Conservation (phyloP, 2,113 vertebrate genomes). For the Sturnira hondurensis region DNA sequence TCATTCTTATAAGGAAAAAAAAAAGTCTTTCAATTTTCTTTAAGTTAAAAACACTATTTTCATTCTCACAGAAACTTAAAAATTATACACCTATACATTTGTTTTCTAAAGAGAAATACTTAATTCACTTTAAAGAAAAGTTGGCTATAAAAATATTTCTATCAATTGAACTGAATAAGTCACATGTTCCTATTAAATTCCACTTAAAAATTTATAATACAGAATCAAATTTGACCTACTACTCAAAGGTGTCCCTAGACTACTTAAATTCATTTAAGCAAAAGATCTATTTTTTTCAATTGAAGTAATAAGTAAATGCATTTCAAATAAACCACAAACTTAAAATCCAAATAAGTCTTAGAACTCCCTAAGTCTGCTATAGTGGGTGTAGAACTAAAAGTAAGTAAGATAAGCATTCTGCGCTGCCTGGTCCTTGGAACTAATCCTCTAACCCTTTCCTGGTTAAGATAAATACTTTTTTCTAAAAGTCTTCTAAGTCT, state of each 20-base stretch:
- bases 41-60: constrained; percentile 52
- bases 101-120: constrained; percentile 49
- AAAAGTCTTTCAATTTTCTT: constrained; percentile 10
- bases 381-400: not conserved
- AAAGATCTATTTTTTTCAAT: constrained; percentile 8
- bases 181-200: constrained; percentile 43
- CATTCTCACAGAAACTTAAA: constrained; percentile 26
- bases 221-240: constrained; percentile 29
- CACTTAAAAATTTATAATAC: constrained; percentile 19
- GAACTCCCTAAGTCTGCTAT: not conserved
- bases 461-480: constrained; percentile 6
- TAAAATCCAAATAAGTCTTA: constrained; percentile 31
- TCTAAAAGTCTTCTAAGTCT: constrained; percentile 43
- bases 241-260: constrained; percentile 9
- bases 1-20: constrained; percentile 28
- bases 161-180: constrained; percentile 24
- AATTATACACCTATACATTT: not conserved
- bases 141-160: constrained; percentile 20
- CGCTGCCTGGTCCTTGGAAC: not conserved
- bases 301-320: constrained; percentile 38
- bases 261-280: constrained; percentile 29
- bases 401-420: not conserved
- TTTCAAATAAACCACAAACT: constrained; percentile 35
- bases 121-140: constrained; percentile 41
- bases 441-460: not conserved